Evolutionary conservation across 1,140 invertebrate genomes (phyloP).

Genomic region (Conus ventricosus): DNA sequence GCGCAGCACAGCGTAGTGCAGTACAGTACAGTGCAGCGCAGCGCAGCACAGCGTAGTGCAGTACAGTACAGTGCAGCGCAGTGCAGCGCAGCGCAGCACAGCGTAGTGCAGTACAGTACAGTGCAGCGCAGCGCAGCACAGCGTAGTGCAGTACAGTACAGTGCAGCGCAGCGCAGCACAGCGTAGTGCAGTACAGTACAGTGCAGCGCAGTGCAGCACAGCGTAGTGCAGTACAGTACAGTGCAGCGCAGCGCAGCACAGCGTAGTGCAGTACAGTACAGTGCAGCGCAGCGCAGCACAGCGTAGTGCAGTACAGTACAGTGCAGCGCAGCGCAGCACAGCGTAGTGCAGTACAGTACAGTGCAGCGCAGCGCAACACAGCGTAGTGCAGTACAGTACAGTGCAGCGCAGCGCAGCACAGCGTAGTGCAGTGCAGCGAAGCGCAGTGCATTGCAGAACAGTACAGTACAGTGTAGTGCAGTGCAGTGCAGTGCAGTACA

Average conservation of each 20-base stretch:
- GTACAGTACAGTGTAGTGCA: too few species aligned
- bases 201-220: background rate
- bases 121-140: background rate
- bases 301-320: background rate
- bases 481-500: too few species aligned
- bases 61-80: background rate
- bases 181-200: background rate
- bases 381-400: too few species aligned
- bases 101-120: background rate
- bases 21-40: too few species aligned
- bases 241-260: background rate
- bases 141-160: conserved; percentile 5
- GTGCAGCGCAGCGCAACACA: too few species aligned
- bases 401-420: too few species aligned
- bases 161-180: background rate
- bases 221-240: background rate
- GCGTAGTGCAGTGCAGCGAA: too few species aligned
- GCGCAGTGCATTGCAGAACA: too few species aligned
- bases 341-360: too few species aligned
- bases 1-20: too few species aligned
- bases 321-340: background rate
- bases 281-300: background rate
- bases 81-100: background rate
- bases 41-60: background rate
- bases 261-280: background rate